These are phyloP conservation scores for Apodemus agrarius DNA, from an alignment of 2,797 vertebrate genomes.

Conservation along the genomic window DNA sequence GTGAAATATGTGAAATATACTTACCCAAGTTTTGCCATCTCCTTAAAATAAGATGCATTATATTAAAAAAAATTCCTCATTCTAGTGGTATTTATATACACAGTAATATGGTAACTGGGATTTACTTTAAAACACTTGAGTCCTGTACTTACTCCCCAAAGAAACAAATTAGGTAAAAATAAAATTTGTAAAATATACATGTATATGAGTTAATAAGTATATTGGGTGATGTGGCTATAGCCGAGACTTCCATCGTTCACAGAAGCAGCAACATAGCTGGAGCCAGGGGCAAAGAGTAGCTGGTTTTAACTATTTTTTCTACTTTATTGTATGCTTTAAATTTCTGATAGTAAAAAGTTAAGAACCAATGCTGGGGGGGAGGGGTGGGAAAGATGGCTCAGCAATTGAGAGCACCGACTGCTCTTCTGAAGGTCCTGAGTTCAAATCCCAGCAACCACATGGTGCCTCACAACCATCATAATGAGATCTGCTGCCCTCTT, in stretches of 20 bases:
- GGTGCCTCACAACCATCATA: too few species aligned
- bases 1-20: neutral
- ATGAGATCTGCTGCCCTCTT: too few species aligned
- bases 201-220: neutral
- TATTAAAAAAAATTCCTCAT: constrained; percentile 26
- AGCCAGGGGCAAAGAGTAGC: neutral
- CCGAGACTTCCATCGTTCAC: neutral
- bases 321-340: constrained; percentile 23
- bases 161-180: neutral
- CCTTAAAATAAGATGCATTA: constrained; percentile 52
- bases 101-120: constrained; percentile 3
- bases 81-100: constrained; percentile 6
- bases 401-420: too few species aligned
- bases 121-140: constrained; percentile 59
- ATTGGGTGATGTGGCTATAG: neutral
- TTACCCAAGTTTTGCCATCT: constrained; percentile 12
- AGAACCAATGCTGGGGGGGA: neutral
- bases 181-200: constrained; percentile 1
- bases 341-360: neutral
- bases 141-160: neutral
- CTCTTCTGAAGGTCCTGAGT: too few species aligned
- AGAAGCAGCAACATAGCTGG: neutral
- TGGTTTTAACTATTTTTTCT: neutral
- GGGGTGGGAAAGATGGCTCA: too few species aligned
- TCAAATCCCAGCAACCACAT: too few species aligned